phyloP scores from a whole-genome alignment of 2,888 invertebrate genomes.

The Phorcus lineatus region DNA sequence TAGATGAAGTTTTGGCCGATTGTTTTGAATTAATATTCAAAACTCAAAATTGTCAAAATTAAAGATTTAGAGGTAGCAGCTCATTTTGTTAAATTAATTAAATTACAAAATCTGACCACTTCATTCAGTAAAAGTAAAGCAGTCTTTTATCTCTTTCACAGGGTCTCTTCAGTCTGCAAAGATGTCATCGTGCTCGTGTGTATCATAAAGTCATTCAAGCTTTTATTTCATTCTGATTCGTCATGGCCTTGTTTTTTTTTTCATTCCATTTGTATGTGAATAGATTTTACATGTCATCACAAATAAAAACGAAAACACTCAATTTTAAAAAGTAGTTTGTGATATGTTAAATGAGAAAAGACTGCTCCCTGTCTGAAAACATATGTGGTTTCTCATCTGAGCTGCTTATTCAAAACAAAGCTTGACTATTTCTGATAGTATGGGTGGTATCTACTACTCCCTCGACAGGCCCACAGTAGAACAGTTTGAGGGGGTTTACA shows the following conservation, averaged over 20 bases:
- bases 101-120: not conserved
- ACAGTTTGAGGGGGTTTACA: not conserved
- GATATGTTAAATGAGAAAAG: conserved; percentile 3
- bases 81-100: not conserved
- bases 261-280: conserved; percentile 25
- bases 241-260: conserved; percentile 22
- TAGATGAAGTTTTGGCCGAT: not conserved
- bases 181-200: conserved; percentile 27
- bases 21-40: not conserved
- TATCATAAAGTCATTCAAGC: conserved; percentile 29
- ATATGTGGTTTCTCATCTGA: conserved; percentile 16
- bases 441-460: conserved; percentile 11
- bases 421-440: not conserved
- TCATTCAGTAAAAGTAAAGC: conserved; percentile 2
- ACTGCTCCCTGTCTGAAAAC: conserved; percentile 19
- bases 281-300: conserved; percentile 26
- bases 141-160: conserved; percentile 28
- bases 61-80: conserved; percentile 16
- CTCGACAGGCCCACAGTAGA: not conserved
- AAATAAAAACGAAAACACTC: conserved; percentile 18
- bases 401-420: conserved; percentile 5
- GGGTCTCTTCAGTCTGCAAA: conserved; percentile 28
- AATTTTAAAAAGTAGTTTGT: conserved; percentile 18
- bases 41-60: conserved; percentile 1
- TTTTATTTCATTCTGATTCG: conserved; percentile 21